Conservation (phyloP, 2,113 vertebrate species). For the Nesogale talazaci region DNA sequence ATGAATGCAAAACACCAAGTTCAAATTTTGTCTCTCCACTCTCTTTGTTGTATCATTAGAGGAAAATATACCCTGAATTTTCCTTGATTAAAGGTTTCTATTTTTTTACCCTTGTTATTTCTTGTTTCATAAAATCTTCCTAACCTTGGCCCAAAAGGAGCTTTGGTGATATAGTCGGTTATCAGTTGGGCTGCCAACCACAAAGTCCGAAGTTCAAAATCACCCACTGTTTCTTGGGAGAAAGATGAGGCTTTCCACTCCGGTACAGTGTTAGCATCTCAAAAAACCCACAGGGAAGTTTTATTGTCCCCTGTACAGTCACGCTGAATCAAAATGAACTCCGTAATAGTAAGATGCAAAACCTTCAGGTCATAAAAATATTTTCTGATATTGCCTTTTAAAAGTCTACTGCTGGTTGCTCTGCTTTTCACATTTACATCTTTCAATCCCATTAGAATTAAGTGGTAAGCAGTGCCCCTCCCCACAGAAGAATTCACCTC, state of each 20-base stretch:
- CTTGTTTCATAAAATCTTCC: slow-evolving; percentile 3
- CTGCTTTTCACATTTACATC: background rate
- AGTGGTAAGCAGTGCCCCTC: background rate
- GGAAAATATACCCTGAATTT: background rate
- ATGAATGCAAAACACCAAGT: background rate
- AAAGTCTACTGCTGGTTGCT: background rate
- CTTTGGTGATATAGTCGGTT: too few species aligned
- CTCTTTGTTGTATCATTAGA: slow-evolving; percentile 19
- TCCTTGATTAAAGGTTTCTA: background rate
- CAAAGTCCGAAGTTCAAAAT: too few species aligned
- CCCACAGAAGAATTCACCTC: too few species aligned
- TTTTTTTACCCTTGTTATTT: slow-evolving; percentile 53
- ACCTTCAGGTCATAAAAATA: background rate
- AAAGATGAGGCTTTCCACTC: too few species aligned
- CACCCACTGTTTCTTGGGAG: too few species aligned
- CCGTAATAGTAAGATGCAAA: too few species aligned
- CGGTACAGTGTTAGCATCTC: too few species aligned
- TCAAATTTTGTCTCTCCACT: slow-evolving; percentile 14
- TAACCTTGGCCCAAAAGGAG: background rate
- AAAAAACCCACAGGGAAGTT: too few species aligned
- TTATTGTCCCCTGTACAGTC: too few species aligned
- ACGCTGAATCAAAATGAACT: too few species aligned
- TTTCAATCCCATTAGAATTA: background rate
- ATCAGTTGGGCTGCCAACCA: too few species aligned
- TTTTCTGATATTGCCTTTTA: background rate